phyloP scores from a whole-genome alignment of 1,140 invertebrate species.

The Drosophila ironensis region DNA sequence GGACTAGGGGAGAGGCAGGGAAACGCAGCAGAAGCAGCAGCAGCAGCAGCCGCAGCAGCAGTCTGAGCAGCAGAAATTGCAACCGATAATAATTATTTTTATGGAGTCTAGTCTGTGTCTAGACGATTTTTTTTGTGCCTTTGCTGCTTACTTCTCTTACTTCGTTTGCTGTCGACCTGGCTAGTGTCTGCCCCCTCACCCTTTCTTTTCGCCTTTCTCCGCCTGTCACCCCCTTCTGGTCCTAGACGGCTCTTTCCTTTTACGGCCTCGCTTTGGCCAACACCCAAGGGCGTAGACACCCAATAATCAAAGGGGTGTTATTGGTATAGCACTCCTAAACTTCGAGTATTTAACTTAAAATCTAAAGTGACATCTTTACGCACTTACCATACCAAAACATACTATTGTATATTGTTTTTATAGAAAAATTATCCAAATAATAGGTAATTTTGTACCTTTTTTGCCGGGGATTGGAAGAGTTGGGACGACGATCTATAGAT shows the following conservation, averaged over 20 bases:
- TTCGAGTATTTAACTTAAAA: too few relatives aligned
- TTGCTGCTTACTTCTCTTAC: slow-evolving; percentile 49
- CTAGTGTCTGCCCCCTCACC: slow-evolving; percentile 27
- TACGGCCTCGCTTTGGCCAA: slow-evolving; percentile 7
- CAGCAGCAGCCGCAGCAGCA: slow-evolving; percentile 36
- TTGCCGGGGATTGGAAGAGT: too few relatives aligned
- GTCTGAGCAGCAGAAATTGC: slow-evolving; percentile 73
- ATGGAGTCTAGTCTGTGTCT: slow-evolving; percentile 82
- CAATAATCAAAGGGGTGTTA: too few relatives aligned
- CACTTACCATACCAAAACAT: too few relatives aligned
- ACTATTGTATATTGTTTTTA: too few relatives aligned
- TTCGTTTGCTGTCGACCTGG: slow-evolving; percentile 60
- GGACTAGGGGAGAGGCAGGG: neutral
- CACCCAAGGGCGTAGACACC: too few relatives aligned
- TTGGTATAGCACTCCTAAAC: too few relatives aligned
- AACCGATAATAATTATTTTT: slow-evolving; percentile 82
- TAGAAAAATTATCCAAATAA: too few relatives aligned
- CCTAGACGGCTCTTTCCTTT: slow-evolving; percentile 8
- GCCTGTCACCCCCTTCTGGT: too few relatives aligned
- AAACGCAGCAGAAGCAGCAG: neutral
- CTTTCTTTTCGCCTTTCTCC: slow-evolving; percentile 9
- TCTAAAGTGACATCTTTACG: too few relatives aligned
- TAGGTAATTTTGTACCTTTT: too few relatives aligned
- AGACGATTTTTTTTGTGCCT: slow-evolving; percentile 76
- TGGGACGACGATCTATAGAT: too few relatives aligned